Base-by-base conservation (phyloP, 2,113 vertebrate genomes). In the Morone saxatilis region DNA sequence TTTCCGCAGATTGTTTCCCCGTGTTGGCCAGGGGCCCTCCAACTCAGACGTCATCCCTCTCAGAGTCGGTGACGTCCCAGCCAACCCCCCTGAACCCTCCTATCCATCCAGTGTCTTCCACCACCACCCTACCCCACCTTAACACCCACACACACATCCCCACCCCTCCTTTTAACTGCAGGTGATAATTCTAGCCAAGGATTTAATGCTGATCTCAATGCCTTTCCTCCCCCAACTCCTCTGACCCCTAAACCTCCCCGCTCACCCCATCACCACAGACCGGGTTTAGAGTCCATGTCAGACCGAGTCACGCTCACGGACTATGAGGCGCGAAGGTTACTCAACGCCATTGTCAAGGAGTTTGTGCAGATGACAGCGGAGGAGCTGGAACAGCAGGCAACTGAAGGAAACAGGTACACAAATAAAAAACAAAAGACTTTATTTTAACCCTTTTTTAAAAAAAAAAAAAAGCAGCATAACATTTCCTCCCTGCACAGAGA, bases 321-420 rank as follows among this genome's bases (percentile, higher is more conserved):
- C 78, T 97, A 97, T 0, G 97, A 99, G 90, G 96, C 96, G 1
- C 95, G 95, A 72, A 85, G 97, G 92, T 95, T 99, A 92, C 94
- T 99, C 93, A 98, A 96, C 47, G 97, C 97, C 0, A 94, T 99
- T 31, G 93, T 98, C 77, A 97, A 97, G 93, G 96, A 97, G 87
- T 97, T 98, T 76, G 84, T 97, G 84, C 97, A 97, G 94, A 96
- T 97, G 96, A 97, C 96, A 19, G 95, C 96, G 5, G 96, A 97
- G 56, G 97, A 98, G 50, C 90, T 97, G 96, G 96, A 97, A 59
- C 96, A 95, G 92, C 92, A 95, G 86, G 94, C 93, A 10, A 94
- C 91, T 1, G 96, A 97, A 17, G 97, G 94, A 66, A 97, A 96
- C 92, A 98, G 98, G 98, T 99, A 96, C 95, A 87, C 69, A 74